Percentiles rank a stretch among this genome's conserved stretches.
These are phyloP conservation scores for Abrostola tripartita DNA, from an alignment of 2,888 invertebrate genomes.

Conservation along the genomic window DNA sequence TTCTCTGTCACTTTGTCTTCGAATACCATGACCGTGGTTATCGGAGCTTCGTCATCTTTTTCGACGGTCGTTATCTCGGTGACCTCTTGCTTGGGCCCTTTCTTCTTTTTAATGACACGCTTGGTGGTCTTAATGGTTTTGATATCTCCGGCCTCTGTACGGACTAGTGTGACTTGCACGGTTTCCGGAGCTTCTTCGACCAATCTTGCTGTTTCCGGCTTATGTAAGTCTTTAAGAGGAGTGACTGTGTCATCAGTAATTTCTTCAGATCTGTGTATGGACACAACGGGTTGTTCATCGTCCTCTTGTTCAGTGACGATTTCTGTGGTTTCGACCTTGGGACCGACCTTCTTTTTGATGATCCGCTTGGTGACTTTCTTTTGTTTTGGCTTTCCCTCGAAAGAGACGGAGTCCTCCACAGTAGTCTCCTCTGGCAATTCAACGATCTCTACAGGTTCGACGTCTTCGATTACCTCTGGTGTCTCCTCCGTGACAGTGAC, in stretches of 20 bases:
- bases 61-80: slow-evolving; percentile 9
- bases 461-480: slow-evolving; percentile 50
- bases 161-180: slow-evolving; percentile 6
- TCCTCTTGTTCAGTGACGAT: slow-evolving; percentile 45
- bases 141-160: neutral
- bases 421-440: slow-evolving; percentile 57
- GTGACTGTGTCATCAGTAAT: slow-evolving; percentile 2
- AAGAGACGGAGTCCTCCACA: slow-evolving; percentile 33
- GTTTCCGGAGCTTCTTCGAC: slow-evolving; percentile 9
- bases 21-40: neutral
- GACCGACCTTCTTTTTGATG: slow-evolving; percentile 65
- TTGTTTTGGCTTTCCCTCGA: slow-evolving; percentile 61
- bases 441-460: slow-evolving; percentile 38
- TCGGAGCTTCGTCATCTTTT: slow-evolving; percentile 6
- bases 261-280: slow-evolving; percentile 7
- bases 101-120: slow-evolving; percentile 16
- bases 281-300: neutral
- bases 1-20: slow-evolving; percentile 2
- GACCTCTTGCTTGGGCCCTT: slow-evolving; percentile 11
- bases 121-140: slow-evolving; percentile 4
- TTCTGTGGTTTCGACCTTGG: slow-evolving; percentile 70
- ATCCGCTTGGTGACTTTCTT: slow-evolving; percentile 51
- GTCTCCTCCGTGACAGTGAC: slow-evolving; percentile 19
- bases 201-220: neutral
- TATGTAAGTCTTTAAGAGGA: neutral